Base-by-base conservation (phyloP, 1,140 invertebrate species). In the Drosophila dunni region DNA sequence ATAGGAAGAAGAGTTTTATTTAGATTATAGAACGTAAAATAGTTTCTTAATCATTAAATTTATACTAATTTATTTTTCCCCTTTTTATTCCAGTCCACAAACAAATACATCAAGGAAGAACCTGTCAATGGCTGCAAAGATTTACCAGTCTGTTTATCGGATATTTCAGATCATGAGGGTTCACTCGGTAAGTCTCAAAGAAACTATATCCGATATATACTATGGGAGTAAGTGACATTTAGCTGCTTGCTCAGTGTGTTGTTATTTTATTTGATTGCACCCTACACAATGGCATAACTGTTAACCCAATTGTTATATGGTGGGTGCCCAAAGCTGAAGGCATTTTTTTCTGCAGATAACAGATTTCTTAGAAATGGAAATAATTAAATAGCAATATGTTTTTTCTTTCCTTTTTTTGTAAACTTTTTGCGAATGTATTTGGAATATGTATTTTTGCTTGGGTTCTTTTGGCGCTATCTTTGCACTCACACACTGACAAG, bases 121-220 rank as follows among this genome's bases (percentile, higher is more conserved):
- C 90, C 90, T 0, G 74, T 91, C 10, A 75, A 84, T 71, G 90
- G 90, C 42, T 81, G 77, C 64, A 91, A 91, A 60, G 89, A 91
- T 57, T 46, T 88, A 53, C 71, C 81, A 7, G 83, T 91, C 20
- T 91, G 80, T 63, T 79, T 88, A 76, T 91, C 90, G 75, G 90
- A 91, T 85, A 89, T 91, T 76, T 91, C 90, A 75, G 90, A 91
- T 90, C 90, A 91, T 58, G 90, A 91, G 56, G 76, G 82, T n/a
- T 91, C 90, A 36, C 45, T 91, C 61, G 90, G 90, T 91, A 65
- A 90, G 90, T 91, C 9, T 13, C 40, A 24, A 48, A 20, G 15
- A 15, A 46, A 9, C 0, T 57, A 6, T 29, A 42, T 7, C 2
- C 7, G 13, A 0, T 56, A 10, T 20, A 29, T 29, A 29, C 24